A percentile compares a stretch with the other conserved stretches of the same genome.
phyloP scores from a whole-genome alignment of 2,113 vertebrate genomes.

The Chitala chitala region DNA sequence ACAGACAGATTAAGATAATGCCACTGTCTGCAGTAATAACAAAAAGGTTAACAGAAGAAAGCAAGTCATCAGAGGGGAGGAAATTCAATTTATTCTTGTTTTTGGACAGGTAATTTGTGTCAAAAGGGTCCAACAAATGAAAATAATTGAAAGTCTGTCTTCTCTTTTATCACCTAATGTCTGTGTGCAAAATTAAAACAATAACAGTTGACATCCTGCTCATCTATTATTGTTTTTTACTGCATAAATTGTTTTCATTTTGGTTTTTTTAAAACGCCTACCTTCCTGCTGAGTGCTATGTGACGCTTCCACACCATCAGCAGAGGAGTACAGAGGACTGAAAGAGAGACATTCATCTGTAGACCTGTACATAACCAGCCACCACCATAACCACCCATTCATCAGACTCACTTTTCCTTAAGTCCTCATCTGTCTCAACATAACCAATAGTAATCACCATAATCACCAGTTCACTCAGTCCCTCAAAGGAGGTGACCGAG shows the following conservation, averaged over 20 bases:
- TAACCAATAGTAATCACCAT: too few species aligned
- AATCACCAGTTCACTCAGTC: too few species aligned
- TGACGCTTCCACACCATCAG: conserved; percentile 38
- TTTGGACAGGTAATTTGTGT: neutral
- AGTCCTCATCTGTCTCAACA: too few species aligned
- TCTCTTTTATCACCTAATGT: too few species aligned
- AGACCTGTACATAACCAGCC: neutral
- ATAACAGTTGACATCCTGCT: too few species aligned
- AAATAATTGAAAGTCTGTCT: too few species aligned
- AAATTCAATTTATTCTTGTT: neutral
- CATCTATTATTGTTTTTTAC: neutral
- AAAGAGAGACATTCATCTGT: neutral
- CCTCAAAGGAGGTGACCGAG: too few species aligned
- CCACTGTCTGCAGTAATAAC: neutral
- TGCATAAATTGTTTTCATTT: neutral
- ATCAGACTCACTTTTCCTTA: too few species aligned
- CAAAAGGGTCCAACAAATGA: too few species aligned
- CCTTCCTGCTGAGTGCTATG: conserved; percentile 50
- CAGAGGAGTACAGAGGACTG: conserved; percentile 36
- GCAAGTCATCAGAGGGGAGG: too few species aligned
- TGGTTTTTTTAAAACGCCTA: conserved; percentile 22
- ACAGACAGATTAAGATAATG: neutral
- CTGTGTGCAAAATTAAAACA: too few species aligned
- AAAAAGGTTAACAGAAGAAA: neutral
- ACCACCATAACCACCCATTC: neutral